phyloP scores from a whole-genome alignment of 2,888 invertebrate genomes.

The Endomychus coccineus region DNA sequence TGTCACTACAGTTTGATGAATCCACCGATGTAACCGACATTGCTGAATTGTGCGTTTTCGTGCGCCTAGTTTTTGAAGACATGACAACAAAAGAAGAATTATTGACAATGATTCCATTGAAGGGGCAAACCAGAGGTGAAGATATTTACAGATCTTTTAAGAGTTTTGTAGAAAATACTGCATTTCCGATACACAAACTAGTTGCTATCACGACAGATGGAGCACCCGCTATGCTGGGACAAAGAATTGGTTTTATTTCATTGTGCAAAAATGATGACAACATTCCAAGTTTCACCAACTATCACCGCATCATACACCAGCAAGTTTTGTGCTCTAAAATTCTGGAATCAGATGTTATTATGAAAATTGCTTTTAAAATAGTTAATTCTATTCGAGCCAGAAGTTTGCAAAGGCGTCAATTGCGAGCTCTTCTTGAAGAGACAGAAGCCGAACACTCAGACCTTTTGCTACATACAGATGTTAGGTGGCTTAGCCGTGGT shows the following conservation, averaged over 20 bases:
- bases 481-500: slow-evolving; percentile 7
- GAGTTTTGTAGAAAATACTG: slow-evolving; percentile 16
- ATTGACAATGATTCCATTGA: slow-evolving; percentile 22
- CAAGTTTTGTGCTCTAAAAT: slow-evolving; percentile 20
- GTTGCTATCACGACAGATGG: slow-evolving; percentile 25
- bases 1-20: slow-evolving; percentile 24
- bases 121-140: slow-evolving; percentile 21
- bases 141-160: slow-evolving; percentile 22
- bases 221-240: slow-evolving; percentile 25
- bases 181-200: slow-evolving; percentile 22
- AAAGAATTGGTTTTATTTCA: no score
- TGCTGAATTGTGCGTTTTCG: slow-evolving; percentile 22
- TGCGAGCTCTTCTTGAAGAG: no score
- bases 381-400: slow-evolving; percentile 14
- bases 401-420: slow-evolving; percentile 15
- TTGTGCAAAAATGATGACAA: no score
- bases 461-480: slow-evolving; percentile 11
- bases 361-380: slow-evolving; percentile 11
- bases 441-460: slow-evolving; percentile 3
- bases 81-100: no score
- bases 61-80: slow-evolving; percentile 24
- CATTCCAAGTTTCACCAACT: no score
- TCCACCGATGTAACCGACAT: slow-evolving; percentile 24
- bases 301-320: slow-evolving; percentile 21
- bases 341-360: slow-evolving; percentile 11